phyloP scores from a whole-genome alignment of 2,888 invertebrate species.

The Tribolium freemani region DNA sequence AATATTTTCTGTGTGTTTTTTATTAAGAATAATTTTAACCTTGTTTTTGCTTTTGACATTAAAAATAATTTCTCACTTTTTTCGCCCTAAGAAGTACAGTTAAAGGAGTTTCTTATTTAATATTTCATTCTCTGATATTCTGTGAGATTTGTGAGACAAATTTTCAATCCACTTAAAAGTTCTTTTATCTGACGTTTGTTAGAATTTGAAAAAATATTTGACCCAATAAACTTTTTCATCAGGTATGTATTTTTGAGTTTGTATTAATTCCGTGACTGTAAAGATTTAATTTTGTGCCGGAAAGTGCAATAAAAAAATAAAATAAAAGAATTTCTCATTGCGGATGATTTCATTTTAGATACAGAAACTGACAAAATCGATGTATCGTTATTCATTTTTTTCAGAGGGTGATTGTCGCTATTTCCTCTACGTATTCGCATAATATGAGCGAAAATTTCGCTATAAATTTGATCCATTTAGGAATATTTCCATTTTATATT shows the following conservation, averaged over 20 bases:
- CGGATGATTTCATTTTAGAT: neutral
- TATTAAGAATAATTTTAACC: no score
- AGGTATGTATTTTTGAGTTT: no score
- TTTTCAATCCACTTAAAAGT: neutral
- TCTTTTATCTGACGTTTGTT: neutral
- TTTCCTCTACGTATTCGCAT: neutral
- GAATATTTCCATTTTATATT: slow-evolving; percentile 14
- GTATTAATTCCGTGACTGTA: neutral
- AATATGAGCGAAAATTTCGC: slow-evolving; percentile 7
- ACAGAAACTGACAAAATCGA: neutral
- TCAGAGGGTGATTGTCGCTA: slow-evolving; percentile 7
- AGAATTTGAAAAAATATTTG: neutral
- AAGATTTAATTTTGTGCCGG: neutral
- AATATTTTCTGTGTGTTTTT: neutral
- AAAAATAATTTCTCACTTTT: neutral
- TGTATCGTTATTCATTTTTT: slow-evolving; percentile 22
- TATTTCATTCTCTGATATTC: neutral
- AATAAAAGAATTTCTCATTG: neutral
- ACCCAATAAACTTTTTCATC: no score
- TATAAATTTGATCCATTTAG: slow-evolving; percentile 8
- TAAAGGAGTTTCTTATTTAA: neutral
- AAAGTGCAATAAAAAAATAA: neutral
- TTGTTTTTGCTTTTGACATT: neutral
- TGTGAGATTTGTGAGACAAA: neutral
- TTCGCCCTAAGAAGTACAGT: neutral